Conservation (phyloP, 2,797 vertebrate genomes). For the Mormyrus proboscirostris region DNA sequence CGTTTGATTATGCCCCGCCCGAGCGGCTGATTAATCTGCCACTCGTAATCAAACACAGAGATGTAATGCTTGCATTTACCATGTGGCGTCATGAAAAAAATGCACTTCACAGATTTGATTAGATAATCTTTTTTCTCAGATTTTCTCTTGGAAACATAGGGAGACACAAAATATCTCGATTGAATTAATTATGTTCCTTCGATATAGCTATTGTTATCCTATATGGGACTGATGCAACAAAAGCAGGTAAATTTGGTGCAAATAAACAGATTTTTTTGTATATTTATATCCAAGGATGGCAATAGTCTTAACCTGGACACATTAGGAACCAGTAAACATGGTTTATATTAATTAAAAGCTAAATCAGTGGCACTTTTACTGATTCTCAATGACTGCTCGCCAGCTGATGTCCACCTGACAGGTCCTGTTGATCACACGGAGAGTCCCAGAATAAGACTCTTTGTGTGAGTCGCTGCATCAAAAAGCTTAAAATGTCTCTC, state of each 20-base stretch:
- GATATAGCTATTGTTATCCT: not conserved
- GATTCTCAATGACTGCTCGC: not conserved
- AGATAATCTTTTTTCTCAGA: not conserved
- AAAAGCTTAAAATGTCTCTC: not conserved
- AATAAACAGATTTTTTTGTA: not conserved
- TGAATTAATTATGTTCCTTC: not conserved
- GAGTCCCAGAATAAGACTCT: not conserved
- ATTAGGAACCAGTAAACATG: not conserved
- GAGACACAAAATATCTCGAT: not conserved
- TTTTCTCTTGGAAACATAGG: not conserved
- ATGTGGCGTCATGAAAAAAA: not conserved
- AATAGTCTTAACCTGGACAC: not conserved
- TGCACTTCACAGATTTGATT: not conserved
- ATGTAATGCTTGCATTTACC: not conserved
- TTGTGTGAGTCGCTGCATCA: not conserved
- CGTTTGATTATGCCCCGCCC: not conserved
- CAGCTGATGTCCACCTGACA: not conserved
- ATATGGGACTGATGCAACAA: not conserved
- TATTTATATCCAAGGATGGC: not conserved
- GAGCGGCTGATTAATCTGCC: not conserved
- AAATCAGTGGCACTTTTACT: not conserved
- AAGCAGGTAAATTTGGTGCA: not conserved
- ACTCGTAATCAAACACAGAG: not conserved
- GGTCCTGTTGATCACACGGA: not conserved
- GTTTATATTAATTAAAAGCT: not conserved